Conservation (phyloP, 2,888 invertebrate species). For the Eristalis tenax region DNA sequence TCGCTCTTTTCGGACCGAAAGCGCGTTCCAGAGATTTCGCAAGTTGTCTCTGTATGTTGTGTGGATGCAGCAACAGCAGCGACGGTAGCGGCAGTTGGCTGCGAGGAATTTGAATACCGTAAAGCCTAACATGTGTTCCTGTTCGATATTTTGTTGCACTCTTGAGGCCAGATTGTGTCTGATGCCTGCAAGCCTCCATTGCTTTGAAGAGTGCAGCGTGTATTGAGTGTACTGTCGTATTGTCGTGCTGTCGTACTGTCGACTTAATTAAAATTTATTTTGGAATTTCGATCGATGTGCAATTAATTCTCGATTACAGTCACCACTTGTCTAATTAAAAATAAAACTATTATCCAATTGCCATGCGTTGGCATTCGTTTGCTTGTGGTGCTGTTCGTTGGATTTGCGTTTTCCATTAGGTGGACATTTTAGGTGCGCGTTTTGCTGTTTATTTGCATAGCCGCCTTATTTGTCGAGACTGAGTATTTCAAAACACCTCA, state of each 20-base stretch:
- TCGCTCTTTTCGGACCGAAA: conserved; percentile 15
- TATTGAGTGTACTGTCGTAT: conserved; percentile 27
- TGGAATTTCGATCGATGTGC: conserved; percentile 72
- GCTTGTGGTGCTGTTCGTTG: conserved; percentile 17
- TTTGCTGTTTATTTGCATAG: conserved; percentile 56
- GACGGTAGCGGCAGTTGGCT: conserved; percentile 38
- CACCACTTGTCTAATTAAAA: conserved; percentile 72
- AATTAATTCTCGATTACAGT: conserved; percentile 72
- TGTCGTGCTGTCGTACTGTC: conserved; percentile 55
- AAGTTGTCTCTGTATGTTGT: conserved; percentile 2
- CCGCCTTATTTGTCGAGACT: conserved; percentile 54
- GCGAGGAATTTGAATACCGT: conserved; percentile 63
- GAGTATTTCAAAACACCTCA: conserved; percentile 52
- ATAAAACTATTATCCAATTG: conserved; percentile 60
- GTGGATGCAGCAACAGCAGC: conserved; percentile 4
- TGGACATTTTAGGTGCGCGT: conserved; percentile 44
- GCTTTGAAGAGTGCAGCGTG: conserved; percentile 13
- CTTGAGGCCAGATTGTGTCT: conserved; percentile 59
- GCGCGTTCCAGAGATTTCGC: conserved; percentile 39
- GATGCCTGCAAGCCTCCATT: conserved; percentile 43
- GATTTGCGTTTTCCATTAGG: conserved; percentile 58
- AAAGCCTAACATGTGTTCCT: conserved; percentile 65
- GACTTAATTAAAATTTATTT: conserved; percentile 72
- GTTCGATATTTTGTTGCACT: conserved; percentile 63
- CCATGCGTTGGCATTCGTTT: conserved; percentile 36